These are phyloP conservation scores for Herminia tarsipennalis DNA, from an alignment of 2,888 invertebrate genomes.

Conservation along the genomic window DNA sequence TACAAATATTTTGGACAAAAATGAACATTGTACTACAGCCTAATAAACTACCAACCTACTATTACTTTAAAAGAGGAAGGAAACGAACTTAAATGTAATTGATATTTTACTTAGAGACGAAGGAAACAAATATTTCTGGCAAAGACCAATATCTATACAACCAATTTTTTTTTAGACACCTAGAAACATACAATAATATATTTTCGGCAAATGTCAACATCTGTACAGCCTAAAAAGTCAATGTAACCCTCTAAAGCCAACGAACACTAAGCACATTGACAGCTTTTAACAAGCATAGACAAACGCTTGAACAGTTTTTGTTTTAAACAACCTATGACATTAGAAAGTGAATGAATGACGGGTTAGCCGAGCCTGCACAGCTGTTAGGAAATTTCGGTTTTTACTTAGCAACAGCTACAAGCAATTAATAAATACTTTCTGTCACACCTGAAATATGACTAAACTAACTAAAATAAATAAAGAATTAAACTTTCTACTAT, in stretches of 20 bases:
- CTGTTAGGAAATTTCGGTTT: constrained; percentile 18
- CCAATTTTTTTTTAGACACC: background rate
- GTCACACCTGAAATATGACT: background rate
- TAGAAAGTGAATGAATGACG: constrained; percentile 33
- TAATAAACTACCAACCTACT: no score
- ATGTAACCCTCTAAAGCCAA: background rate
- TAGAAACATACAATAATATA: no score
- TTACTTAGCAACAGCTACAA: constrained; percentile 5
- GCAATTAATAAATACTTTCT: constrained; percentile 7
- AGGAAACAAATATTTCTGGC: background rate
- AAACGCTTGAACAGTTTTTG: constrained; percentile 17
- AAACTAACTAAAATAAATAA: no score
- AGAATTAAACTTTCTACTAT: no score
- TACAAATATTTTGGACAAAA: no score
- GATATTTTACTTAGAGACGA: no score
- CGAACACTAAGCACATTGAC: constrained; percentile 8
- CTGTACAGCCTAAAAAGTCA: background rate
- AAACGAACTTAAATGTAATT: no score
- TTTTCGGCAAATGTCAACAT: background rate
- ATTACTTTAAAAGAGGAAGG: no score
- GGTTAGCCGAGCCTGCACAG: constrained; percentile 4
- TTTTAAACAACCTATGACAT: constrained; percentile 20
- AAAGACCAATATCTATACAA: background rate
- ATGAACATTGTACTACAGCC: no score
- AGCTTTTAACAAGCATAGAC: constrained; percentile 12